Evolutionary conservation across 2,797 vertebrate genomes (phyloP).

Genomic region (Phyllotis vaccarum): DNA sequence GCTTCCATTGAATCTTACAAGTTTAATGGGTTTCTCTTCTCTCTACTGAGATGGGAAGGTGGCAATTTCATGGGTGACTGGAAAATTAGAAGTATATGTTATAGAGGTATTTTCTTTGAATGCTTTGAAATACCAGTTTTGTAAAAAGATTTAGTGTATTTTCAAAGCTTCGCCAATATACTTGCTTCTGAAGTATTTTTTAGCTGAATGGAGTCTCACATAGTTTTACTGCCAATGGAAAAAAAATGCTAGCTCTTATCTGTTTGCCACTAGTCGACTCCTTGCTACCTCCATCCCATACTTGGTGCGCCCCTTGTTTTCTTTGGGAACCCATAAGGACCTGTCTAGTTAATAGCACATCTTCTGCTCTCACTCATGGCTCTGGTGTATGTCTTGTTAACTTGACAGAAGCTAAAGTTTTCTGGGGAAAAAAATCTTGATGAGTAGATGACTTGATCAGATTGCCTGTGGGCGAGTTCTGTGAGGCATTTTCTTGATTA

Average conservation of each 20-base stretch:
- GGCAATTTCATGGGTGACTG: constrained; percentile 23
- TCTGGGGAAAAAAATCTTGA: background rate
- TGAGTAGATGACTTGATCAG: background rate
- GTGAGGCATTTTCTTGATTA: background rate
- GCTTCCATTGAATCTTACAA: constrained; percentile 34
- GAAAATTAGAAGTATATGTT: constrained; percentile 34
- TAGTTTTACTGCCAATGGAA: background rate
- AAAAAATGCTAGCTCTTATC: background rate
- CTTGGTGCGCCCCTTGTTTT: background rate
- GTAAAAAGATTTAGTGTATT: constrained; percentile 21
- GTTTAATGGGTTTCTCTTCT: constrained; percentile 62
- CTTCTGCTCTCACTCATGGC: background rate
- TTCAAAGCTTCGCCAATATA: background rate
- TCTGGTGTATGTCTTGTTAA: background rate
- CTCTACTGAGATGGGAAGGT: background rate
- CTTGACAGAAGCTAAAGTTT: background rate
- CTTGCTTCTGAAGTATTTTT: constrained; percentile 30
- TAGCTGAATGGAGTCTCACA: background rate
- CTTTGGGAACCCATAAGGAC: background rate
- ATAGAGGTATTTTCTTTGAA: constrained; percentile 23
- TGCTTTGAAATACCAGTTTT: constrained; percentile 44
- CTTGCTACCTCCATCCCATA: background rate
- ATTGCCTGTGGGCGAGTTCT: background rate
- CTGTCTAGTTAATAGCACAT: background rate
- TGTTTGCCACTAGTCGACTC: background rate